Percentiles rank a stretch among this genome's conserved stretches.
phyloP scores from a whole-genome alignment of 2,113 vertebrate species.

The Oriolus oriolus region DNA sequence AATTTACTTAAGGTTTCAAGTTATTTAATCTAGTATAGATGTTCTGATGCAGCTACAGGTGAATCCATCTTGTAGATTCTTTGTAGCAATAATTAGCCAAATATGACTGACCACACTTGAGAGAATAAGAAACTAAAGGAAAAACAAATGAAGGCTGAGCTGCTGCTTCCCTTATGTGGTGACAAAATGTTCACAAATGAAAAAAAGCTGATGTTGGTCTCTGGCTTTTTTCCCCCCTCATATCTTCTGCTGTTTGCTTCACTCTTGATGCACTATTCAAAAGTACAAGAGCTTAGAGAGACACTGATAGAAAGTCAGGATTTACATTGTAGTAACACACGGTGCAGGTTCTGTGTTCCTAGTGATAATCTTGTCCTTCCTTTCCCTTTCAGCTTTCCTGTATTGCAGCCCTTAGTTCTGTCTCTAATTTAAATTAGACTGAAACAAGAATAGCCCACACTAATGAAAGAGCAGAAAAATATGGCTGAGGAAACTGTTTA shows the following conservation, averaged over 20 bases:
- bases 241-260: not conserved
- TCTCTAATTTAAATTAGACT: constrained; percentile 26
- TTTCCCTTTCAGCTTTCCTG: not conserved
- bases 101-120: not conserved
- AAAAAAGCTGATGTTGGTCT: not conserved
- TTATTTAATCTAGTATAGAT: not conserved
- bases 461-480: not conserved
- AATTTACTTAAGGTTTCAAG: not conserved
- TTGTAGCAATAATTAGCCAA: not conserved
- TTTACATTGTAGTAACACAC: not conserved
- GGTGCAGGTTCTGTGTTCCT: not conserved
- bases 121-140: not conserved
- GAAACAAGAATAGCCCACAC: not conserved
- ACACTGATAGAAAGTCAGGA: not conserved
- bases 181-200: not conserved
- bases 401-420: not conserved
- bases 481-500: not conserved
- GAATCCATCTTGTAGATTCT: not conserved
- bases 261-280: not conserved
- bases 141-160: not conserved
- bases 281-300: not conserved
- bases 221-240: not conserved
- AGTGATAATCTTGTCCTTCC: not conserved
- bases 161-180: not conserved
- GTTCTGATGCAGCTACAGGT: not conserved